Evolutionary conservation across 2,888 invertebrate species (phyloP), one percentile per base, ranked within the genome.

Genomic region (Drosophila testacea): DNA sequence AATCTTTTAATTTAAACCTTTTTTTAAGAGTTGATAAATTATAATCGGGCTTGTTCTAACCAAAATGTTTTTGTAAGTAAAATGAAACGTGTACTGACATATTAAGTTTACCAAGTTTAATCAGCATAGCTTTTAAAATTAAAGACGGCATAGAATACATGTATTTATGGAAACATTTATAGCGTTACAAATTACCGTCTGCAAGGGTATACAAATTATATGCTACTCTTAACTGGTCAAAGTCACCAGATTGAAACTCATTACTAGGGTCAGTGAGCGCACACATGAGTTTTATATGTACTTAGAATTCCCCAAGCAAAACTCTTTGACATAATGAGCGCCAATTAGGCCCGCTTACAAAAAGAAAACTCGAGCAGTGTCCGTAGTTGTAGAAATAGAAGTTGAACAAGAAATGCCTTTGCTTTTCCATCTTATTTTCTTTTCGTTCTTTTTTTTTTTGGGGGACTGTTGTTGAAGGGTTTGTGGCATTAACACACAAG

Each of bases 301-400:
- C 84, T 79, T 77, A 39, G 88, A 71, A 79, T 88, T 81, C 88
- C 81, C 83, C 66, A 86, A 59, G 81, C 88, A 78, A 83, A 83
- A 83, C 88, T 83, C 88, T 83, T 83, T 83, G 66, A 81, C 71
- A 86, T 88, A 83, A 83, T 86, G 83, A 86, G 83, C 68, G 63
- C 71, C 83, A 83, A 83, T 83, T 83, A 83, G 86, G 69, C 62
- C 71, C 54, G 83, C 88, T 85, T 78, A 86, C 79, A 70, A 75
- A 73, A 28, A 50, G 39, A 28, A 44, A 52, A 28, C 46, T 41
- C 56, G n/a, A 39, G 39, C 27, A 41, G 66, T 59, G 42, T 41
- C 42, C 27, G n/a, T 28, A 22, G 38, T 10, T 9, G 34, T 6
- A 39, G 34, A 38, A 28, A 38, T 69, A 39, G 34, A 38, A 28